Conservation (phyloP, 2,113 vertebrate species). For the Romanogobio albipinnatus region DNA sequence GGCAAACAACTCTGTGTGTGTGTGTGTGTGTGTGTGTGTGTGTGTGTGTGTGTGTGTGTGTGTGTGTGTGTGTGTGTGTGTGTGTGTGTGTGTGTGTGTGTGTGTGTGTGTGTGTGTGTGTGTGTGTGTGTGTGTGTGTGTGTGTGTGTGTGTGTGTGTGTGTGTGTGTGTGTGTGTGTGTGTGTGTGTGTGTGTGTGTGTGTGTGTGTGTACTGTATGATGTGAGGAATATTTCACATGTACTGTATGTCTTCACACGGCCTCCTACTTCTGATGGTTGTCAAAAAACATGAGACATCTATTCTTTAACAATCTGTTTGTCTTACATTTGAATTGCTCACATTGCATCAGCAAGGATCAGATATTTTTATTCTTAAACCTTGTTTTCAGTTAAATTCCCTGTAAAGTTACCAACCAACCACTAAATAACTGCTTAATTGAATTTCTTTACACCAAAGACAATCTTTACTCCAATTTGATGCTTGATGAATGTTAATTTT, state of each 20-base stretch:
- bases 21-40: too few species aligned
- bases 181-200: too few species aligned
- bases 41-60: too few species aligned
- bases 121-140: too few species aligned
- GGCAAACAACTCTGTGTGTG: too few species aligned
- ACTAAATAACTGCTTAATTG: not conserved
- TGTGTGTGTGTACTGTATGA: too few species aligned
- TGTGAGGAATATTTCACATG: not conserved
- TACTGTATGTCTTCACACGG: not conserved
- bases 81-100: too few species aligned
- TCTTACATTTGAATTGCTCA: not conserved
- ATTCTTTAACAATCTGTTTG: not conserved
- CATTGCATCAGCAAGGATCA: not conserved
- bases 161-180: too few species aligned
- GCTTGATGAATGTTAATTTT: not conserved
- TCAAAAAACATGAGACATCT: not conserved
- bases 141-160: too few species aligned
- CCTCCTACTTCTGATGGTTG: not conserved
- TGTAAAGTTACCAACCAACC: not conserved
- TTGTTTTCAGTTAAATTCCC: not conserved
- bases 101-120: too few species aligned
- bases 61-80: too few species aligned
- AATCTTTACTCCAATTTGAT: not conserved
- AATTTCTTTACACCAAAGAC: not conserved
- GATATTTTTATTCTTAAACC: not conserved